phyloP scores from a whole-genome alignment of 1,140 invertebrate genomes.

The Paracyclopina nana region DNA sequence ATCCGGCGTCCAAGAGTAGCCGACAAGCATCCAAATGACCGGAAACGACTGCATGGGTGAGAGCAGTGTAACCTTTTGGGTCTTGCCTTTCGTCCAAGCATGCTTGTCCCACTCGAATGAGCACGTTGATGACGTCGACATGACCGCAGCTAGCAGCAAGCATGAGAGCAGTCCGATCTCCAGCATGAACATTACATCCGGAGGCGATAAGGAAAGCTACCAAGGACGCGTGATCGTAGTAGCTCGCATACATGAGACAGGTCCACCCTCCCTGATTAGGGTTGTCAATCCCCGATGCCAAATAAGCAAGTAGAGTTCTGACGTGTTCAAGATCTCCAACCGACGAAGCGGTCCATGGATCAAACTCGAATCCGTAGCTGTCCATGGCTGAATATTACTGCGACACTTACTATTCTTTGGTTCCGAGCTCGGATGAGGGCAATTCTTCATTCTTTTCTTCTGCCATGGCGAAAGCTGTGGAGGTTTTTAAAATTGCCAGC shows the following conservation, averaged over 20 bases:
- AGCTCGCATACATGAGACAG: conserved; percentile 1
- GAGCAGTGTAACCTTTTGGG: background rate
- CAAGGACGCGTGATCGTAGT: conserved; percentile 1
- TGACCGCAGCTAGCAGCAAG: background rate
- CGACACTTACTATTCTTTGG: no score
- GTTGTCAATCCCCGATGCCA: background rate
- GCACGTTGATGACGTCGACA: no score
- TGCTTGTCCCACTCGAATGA: no score
- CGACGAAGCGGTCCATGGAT: background rate
- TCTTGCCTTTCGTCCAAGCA: no score
- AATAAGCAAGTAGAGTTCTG: background rate
- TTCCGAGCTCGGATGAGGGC: no score
- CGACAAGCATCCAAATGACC: background rate
- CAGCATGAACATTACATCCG: background rate
- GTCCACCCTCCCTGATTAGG: background rate
- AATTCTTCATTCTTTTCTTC: no score
- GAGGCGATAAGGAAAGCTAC: background rate
- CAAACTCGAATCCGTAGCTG: background rate
- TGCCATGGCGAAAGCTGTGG: no score
- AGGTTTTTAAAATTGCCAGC: no score
- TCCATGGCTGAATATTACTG: no score
- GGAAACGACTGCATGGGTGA: background rate
- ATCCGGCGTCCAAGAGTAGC: background rate
- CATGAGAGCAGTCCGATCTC: background rate
- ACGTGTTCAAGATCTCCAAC: background rate